Conservation (phyloP, 1,140 invertebrate genomes). For the Ctenoplectra terminalis region DNA sequence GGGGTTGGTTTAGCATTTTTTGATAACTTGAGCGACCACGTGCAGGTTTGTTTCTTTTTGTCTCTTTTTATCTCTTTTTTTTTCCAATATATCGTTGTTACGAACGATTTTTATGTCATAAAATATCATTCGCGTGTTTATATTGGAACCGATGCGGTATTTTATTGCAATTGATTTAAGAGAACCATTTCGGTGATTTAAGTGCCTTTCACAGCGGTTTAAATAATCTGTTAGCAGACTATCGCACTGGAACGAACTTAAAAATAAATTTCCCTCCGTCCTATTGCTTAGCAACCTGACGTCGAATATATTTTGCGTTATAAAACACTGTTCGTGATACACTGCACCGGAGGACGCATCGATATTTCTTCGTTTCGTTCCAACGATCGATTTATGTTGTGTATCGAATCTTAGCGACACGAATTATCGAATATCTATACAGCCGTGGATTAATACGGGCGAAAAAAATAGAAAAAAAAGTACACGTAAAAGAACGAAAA, state of each 20-base stretch:
- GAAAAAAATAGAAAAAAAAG: background rate
- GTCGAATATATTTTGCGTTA: background rate
- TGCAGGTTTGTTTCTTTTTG: too few relatives aligned
- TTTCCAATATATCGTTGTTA: too few relatives aligned
- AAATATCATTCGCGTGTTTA: background rate
- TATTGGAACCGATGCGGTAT: background rate
- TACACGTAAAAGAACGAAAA: rapidly evolving
- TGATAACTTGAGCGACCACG: too few relatives aligned
- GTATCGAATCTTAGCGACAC: slow-evolving; percentile 1
- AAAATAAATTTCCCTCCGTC: slow-evolving; percentile 9
- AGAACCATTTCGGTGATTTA: background rate
- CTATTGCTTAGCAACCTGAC: background rate
- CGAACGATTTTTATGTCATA: background rate
- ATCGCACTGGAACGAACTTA: background rate
- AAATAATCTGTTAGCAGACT: background rate
- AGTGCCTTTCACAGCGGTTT: background rate
- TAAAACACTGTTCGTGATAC: background rate
- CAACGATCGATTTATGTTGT: background rate
- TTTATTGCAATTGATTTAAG: background rate
- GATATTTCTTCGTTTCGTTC: slow-evolving; percentile 5
- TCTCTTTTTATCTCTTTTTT: too few relatives aligned
- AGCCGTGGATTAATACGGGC: background rate
- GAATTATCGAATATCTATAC: slow-evolving; percentile 8
- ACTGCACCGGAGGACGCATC: background rate
- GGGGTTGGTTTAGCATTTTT: too few relatives aligned